These are phyloP conservation scores for Sturnus vulgaris DNA, from an alignment of 2,113 vertebrate genomes.

Conservation along the genomic window DNA sequence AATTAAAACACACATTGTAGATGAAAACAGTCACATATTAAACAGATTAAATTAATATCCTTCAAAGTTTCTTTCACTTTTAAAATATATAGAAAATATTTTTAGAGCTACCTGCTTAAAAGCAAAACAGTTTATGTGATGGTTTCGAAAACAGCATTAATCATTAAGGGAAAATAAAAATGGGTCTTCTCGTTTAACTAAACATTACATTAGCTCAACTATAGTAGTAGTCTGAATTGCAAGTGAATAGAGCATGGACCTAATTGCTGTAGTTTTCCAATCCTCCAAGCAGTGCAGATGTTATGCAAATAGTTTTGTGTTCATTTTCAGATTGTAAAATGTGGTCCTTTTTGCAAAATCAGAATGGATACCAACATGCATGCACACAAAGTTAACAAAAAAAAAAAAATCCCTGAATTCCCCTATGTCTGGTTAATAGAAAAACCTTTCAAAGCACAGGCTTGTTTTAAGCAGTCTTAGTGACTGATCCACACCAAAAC, in stretches of 20 bases:
- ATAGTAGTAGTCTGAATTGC: background rate
- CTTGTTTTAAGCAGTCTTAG: background rate
- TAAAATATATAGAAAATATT: conserved; percentile 14
- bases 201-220: conserved; percentile 52
- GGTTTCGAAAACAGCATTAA: background rate
- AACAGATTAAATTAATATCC: conserved; percentile 6
- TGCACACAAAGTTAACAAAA: background rate
- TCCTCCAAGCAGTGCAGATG: conserved; percentile 69
- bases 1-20: background rate
- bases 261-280: conserved; percentile 61
- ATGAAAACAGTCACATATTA: conserved; percentile 23
- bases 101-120: background rate
- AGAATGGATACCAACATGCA: background rate
- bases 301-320: conserved; percentile 67
- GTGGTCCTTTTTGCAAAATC: conserved; percentile 24
- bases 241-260: conserved; percentile 21
- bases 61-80: conserved; percentile 1
- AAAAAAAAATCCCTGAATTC: background rate
- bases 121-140: background rate
- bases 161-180: conserved; percentile 47
- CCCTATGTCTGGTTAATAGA: background rate
- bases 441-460: background rate
- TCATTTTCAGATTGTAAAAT: conserved; percentile 64
- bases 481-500: background rate
- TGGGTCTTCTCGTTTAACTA: conserved; percentile 10